Base-by-base conservation (phyloP, 1,140 invertebrate genomes). In the Spodoptera frugiperda region DNA sequence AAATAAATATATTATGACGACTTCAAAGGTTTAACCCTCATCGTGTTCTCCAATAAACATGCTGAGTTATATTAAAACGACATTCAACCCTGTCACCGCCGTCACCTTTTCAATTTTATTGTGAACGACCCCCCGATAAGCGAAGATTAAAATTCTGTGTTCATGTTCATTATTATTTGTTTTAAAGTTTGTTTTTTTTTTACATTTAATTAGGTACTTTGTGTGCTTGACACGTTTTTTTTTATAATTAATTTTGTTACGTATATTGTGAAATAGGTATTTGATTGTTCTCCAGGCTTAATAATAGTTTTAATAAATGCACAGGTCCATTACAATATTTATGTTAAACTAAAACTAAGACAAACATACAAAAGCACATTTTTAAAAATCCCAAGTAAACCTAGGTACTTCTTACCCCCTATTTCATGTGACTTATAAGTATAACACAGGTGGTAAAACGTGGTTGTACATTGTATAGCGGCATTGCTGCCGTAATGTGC, bases 51-150 rank as follows among this genome's bases (percentile, higher is more conserved):
- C 48, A 51, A 53, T 68, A 68, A 68, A 68, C 48, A 68, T 46
- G 21, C 21, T 44, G 21, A 25, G 48, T 68, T 46, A 53, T 68
- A 68, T 68, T 68, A 68, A 68, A 68, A 30, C 48, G 65, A 68
- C 65, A 53, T 53, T 33, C 12, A 53, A 33, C 65, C 48, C 65
- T 53, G 48, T 68, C 65, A 53, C 15, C 65, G 48, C n/a, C n/a
- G 57, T 48, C 61, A 65, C 17, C 14, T 39, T 33, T 14, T 68
- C 48, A 33, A 53, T 51, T 68, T 68, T 68, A 68, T 53, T 68
- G 48, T 19, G 33, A 25, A 11, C 11, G 44, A 14, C 19, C 19
- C 44, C 15, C 33, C 8, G 33, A 33, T 33, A 33, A 33, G 33
- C 6, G 33, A 15, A 49, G 48, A 49, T 49, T n/a, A n/a, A 49